Evolutionary conservation across 2,888 invertebrate species (phyloP).

Genomic region (Sarcophaga rosellei): DNA sequence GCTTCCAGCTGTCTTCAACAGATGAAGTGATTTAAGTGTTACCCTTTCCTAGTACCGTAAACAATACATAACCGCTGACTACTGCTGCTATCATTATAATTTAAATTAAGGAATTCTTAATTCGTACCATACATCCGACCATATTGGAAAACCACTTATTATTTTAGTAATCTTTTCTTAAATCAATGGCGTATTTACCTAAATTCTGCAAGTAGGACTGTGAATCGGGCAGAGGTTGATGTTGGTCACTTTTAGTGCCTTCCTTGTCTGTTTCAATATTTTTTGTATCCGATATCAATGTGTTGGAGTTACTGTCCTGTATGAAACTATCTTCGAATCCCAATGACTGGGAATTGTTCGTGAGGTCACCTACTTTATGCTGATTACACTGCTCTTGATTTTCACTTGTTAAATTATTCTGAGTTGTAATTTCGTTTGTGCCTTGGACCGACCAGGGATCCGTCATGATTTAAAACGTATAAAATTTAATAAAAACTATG

Average conservation of each 20-base stretch:
- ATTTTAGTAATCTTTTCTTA: not conserved
- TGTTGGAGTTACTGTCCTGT: slow-evolving; percentile 66
- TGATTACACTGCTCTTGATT: slow-evolving; percentile 25
- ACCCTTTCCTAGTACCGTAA: too few species aligned
- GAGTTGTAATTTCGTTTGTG: slow-evolving; percentile 56
- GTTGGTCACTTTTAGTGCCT: slow-evolving; percentile 40
- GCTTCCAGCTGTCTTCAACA: too few species aligned
- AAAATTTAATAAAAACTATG: slow-evolving; percentile 15
- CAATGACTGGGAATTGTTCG: slow-evolving; percentile 51
- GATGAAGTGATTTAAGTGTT: too few species aligned
- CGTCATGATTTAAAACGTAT: slow-evolving; percentile 66
- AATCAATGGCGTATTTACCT: slow-evolving; percentile 82
- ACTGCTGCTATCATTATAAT: too few species aligned
- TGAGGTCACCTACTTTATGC: slow-evolving; percentile 43
- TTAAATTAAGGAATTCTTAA: too few species aligned
- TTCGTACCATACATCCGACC: too few species aligned
- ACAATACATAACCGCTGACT: too few species aligned
- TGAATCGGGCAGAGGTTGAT: slow-evolving; percentile 82
- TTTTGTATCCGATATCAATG: slow-evolving; percentile 75
- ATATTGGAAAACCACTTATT: too few species aligned
- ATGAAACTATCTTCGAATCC: slow-evolving; percentile 84
- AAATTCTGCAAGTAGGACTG: slow-evolving; percentile 83
- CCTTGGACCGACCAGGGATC: slow-evolving; percentile 75
- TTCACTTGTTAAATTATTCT: slow-evolving; percentile 35
- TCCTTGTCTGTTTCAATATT: slow-evolving; percentile 76